These are phyloP conservation scores for Heterodera filipjevi DNA, from an alignment of 2,888 invertebrate genomes.

Conservation along the genomic window DNA sequence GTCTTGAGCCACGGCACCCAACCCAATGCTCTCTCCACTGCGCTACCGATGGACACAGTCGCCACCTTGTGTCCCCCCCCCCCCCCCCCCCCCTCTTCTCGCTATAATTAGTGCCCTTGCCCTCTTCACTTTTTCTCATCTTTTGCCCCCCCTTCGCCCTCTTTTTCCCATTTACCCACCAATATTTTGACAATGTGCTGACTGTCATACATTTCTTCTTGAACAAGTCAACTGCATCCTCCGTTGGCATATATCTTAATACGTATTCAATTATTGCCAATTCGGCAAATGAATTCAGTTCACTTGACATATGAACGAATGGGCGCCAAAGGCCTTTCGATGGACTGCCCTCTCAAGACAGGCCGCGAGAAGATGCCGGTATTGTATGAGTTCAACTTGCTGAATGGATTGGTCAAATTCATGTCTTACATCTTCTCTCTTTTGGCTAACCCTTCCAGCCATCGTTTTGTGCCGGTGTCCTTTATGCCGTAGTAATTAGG, in stretches of 20 bases:
- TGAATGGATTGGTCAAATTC: not conserved
- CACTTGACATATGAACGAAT: slow-evolving; percentile 56
- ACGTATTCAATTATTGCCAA: not conserved
- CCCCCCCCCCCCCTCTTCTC: no score
- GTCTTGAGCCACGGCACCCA: no score
- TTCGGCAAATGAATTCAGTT: not conserved
- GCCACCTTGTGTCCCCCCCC: no score
- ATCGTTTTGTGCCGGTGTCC: slow-evolving; percentile 63
- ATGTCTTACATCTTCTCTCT: not conserved
- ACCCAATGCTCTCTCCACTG: no score
- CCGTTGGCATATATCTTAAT: slow-evolving; percentile 61
- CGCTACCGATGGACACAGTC: no score
- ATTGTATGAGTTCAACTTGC: slow-evolving; percentile 60
- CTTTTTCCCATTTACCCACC: slow-evolving; percentile 36
- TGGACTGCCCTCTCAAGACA: slow-evolving; percentile 42
- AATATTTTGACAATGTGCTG: slow-evolving; percentile 63
- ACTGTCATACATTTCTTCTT: slow-evolving; percentile 65
- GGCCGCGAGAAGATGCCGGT: slow-evolving; percentile 57
- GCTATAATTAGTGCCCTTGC: no score
- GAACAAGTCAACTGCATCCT: slow-evolving; percentile 64
- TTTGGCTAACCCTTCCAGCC: slow-evolving; percentile 55
- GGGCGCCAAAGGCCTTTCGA: slow-evolving; percentile 57
- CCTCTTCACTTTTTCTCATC: no score
- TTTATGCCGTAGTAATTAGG: slow-evolving; percentile 50
- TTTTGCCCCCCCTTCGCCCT: no score